Base-by-base conservation (phyloP, 64 coral and sea anemone genomes). In the Montipora foliosa region DNA sequence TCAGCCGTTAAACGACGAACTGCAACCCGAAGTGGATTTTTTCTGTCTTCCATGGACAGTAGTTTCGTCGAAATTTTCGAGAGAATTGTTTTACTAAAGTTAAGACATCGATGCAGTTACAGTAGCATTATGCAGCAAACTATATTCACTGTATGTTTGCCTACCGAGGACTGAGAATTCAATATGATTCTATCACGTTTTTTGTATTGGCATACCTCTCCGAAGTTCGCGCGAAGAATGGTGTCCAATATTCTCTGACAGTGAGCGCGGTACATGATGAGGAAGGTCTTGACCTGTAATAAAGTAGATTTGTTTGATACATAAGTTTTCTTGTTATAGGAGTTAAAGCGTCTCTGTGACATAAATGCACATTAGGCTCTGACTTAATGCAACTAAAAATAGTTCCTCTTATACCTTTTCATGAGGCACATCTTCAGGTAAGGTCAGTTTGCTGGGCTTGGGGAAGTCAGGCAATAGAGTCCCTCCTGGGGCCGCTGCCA, bases 241-340 rank as follows among this genome's bases (percentile, higher is more conserved):
- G 98, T 99, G 66, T 99, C 98, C 47, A 99, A 58, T 17, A 99
- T 96, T 12, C 98, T 76, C 61, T 99, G 98, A 19, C 98, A 99
- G 22, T 99, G 98, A 61, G 98, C 98, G 55, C 98, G 80, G 89
- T 99, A 99, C 98, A 99, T 99, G 84, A 99, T 99, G 10, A 99
- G 92, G 78, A 99, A 99, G 8, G 98, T 99, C 82, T 96, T 96
- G 4, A 96, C 98, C 98, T 99, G 92, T 45, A 48, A 49, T 44
- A 37, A 67, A 45, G 92, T 66, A 45, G 53, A 57, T 6, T 57
- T 8, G 53, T 57, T 19, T 89, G 29, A 75, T 81, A 67, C n/a
- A 75, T 19, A 44, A 60, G 16, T 44, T 52, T 60, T 3, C 12
- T 57, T 44, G 2, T 24, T 10, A 0, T 53, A 46, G 3, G 2